A percentile compares a stretch with the other conserved stretches of the same genome.
Evolutionary conservation across 1,140 invertebrate genomes (phyloP).

Genomic region (Bombus superbus): DNA sequence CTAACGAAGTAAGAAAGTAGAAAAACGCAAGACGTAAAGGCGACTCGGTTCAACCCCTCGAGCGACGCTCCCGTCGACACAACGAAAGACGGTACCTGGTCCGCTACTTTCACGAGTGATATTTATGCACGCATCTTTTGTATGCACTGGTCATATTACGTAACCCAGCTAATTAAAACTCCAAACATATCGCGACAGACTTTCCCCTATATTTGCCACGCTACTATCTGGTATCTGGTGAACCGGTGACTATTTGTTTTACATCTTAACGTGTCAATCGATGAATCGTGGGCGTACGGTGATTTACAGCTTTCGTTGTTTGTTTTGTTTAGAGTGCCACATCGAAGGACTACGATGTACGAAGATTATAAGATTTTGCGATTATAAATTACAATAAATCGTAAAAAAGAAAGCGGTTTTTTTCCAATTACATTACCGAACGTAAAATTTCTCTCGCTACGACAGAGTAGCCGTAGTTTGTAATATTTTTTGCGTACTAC

Average conservation of each 20-base stretch:
- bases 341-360: too few species aligned
- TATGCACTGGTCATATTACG: conserved; percentile 40
- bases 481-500: too few species aligned
- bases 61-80: neutral
- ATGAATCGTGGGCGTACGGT: neutral
- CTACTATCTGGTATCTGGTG: conserved; percentile 14
- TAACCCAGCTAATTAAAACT: conserved; percentile 64
- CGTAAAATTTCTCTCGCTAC: too few species aligned
- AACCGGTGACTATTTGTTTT: conserved; percentile 34
- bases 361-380: too few species aligned
- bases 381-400: too few species aligned
- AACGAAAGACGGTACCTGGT: conserved; percentile 31
- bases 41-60: neutral
- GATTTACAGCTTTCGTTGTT: neutral
- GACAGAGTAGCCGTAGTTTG: too few species aligned
- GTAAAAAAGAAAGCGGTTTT: too few species aligned
- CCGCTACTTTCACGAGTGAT: conserved; percentile 61
- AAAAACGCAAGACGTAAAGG: neutral
- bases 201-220: conserved; percentile 57
- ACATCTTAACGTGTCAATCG: conserved; percentile 45
- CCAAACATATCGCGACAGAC: conserved; percentile 51
- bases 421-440: too few species aligned
- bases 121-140: conserved; percentile 63
- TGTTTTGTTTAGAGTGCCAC: too few species aligned
- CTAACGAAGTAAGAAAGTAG: neutral